Base-by-base conservation (phyloP, 1,140 invertebrate species). In the Drosophila sp. region DNA sequence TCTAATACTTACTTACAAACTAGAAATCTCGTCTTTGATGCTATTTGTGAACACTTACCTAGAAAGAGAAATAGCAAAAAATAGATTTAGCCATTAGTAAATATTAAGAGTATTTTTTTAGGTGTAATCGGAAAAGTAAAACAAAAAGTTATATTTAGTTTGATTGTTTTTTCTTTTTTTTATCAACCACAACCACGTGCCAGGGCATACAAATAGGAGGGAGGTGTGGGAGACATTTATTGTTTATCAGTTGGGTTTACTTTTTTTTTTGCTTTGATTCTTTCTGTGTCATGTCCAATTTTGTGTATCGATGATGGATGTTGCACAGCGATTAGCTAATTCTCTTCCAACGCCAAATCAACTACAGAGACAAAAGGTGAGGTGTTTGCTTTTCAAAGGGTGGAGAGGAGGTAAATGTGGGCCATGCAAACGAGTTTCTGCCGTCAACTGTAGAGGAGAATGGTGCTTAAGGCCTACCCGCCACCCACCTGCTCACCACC, bases 381-480 rank as follows among this genome's bases (percentile, higher is more conserved):
- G 44, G 44, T 50, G 44, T 50, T 50, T 50, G 44, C 44, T 50
- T 50, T 50, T 50, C 44, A 38, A 38, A 10, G 35, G 35, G 17
- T 47, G 5, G 3, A 17, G 2, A 5, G 6, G 44, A 25, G 44
- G 44, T 27, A 47, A 38, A 38, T 50, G 44, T 50, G 44, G 44
- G 44, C 44, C 44, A 50, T 50, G 23, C 44, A 50, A 50, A 50
- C 44, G 44, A 50, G 44, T 50, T 50, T 50, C 44, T 50, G 44
- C 27, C 44, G 23, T 50, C 44, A 50, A 50, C 44, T 50, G 44
- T 50, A 47, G 5, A 23, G 44, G 23, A 50, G 44, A 50, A 27
- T 50, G 23, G 44, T 50, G 44, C 23, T 10, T 27, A 27, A 27
- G 44, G 23, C 8, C 23, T 17, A 17, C 17, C 17, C 17, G 17